phyloP scores from a whole-genome alignment of 2,113 vertebrate species.

The human region GRCh38 chr3:114954001-114954500 shows the following conservation, averaged over 20 bases:
- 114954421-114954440: background rate
- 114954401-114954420: background rate
- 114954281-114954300: background rate
- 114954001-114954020: background rate
- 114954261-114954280: background rate
- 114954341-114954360: background rate
- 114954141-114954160: constrained; percentile 53
- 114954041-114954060: constrained; percentile 56
- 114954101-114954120: constrained; percentile 41
- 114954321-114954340: background rate
- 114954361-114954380: background rate
- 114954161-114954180: background rate
- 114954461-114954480: background rate
- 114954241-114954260: background rate
- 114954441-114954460: background rate
- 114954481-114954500: background rate
- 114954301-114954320: background rate
- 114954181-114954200: constrained; percentile 24
- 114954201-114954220: background rate
- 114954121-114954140: background rate
- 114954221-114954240: background rate
- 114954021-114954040: constrained; percentile 38
- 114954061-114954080: constrained; percentile 1
- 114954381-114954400: background rate
- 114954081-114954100: constrained; percentile 36